Percentiles rank a stretch among this genome's conserved stretches.
Evolutionary conservation across 2,113 vertebrate genomes (phyloP).

Genomic region (Pelecanoides urinatrix): DNA sequence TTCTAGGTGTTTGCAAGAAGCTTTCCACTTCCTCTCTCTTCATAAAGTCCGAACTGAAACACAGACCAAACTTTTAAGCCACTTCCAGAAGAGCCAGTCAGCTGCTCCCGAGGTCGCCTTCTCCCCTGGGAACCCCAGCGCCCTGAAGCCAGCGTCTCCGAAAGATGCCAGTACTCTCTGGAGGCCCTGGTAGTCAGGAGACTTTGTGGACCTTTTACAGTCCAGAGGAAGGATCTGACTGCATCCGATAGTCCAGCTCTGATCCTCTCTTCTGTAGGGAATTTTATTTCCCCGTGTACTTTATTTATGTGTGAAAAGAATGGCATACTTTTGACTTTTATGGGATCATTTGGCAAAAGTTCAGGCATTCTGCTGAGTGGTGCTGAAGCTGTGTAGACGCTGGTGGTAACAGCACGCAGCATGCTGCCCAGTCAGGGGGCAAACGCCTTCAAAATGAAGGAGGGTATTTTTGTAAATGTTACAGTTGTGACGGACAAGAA

Average conservation of each 20-base stretch:
- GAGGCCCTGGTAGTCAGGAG: constrained; percentile 69
- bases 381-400: not conserved
- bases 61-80: constrained; percentile 58
- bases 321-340: not conserved
- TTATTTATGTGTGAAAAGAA: not conserved
- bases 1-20: constrained; percentile 69
- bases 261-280: constrained; percentile 52
- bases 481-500: not conserved
- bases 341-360: not conserved
- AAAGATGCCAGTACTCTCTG: constrained; percentile 27
- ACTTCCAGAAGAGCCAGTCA: constrained; percentile 57
- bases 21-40: constrained; percentile 66
- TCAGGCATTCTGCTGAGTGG: not conserved
- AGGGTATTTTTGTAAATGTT: not conserved
- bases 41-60: constrained; percentile 58
- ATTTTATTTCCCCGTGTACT: not conserved
- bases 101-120: not conserved
- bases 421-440: not conserved
- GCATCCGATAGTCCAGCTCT: constrained; percentile 5
- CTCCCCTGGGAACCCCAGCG: not conserved
- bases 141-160: not conserved
- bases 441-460: not conserved
- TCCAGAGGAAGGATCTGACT: constrained; percentile 55
- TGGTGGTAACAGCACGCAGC: not conserved
- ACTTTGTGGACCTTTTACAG: not conserved